Percentiles rank a stretch among this genome's conserved stretches.
phyloP scores from a whole-genome alignment of 2,113 vertebrate species.

The Acanthochromis polyacanthus region DNA sequence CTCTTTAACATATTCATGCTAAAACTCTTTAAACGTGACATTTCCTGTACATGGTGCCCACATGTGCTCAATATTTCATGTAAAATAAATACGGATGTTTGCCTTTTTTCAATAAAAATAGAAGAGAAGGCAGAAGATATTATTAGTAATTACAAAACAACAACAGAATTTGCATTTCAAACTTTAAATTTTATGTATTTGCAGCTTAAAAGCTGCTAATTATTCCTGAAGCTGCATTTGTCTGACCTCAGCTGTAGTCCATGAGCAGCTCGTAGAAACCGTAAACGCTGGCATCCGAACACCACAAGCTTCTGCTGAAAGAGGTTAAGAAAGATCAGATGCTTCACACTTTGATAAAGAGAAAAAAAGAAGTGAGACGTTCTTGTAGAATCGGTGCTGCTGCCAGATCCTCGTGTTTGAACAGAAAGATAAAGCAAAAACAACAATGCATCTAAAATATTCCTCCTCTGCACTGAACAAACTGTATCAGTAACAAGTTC shows the following conservation, averaged over 20 bases:
- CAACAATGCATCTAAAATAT: constrained; percentile 3
- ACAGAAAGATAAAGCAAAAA: neutral
- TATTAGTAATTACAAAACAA: too few species aligned
- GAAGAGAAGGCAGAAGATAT: too few species aligned
- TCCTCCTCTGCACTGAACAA: neutral
- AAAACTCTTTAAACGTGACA: too few species aligned
- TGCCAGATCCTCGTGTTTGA: neutral
- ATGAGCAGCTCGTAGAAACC: neutral
- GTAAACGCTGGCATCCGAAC: too few species aligned
- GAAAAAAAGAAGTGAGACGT: neutral
- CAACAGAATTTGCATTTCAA: too few species aligned
- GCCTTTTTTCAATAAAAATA: too few species aligned
- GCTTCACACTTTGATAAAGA: neutral
- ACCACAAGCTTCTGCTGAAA: neutral
- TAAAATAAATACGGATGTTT: too few species aligned
- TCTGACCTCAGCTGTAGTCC: neutral
- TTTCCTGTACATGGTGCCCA: too few species aligned
- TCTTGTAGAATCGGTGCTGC: neutral
- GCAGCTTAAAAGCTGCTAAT: neutral
- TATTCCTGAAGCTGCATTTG: neutral
- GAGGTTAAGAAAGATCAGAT: neutral
- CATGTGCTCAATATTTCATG: too few species aligned
- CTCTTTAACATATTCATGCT: too few species aligned
- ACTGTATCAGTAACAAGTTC: constrained; percentile 19
- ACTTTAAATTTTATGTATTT: too few species aligned